A percentile compares a stretch with the other conserved stretches of the same genome.
Evolutionary conservation across 2,888 invertebrate genomes (phyloP).

Genomic region (Gibbula magus): DNA sequence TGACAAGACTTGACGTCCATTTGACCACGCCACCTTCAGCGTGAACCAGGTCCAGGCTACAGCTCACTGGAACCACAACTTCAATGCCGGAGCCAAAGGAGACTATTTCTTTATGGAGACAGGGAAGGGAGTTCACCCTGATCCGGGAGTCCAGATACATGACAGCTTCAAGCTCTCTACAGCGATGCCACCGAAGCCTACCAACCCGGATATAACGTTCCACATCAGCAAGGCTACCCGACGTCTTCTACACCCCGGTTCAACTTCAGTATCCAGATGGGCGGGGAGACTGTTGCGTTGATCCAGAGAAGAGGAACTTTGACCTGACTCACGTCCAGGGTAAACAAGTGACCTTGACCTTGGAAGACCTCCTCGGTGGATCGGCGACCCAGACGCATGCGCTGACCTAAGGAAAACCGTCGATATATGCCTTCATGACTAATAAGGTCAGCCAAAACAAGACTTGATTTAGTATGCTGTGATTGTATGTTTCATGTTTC

Average conservation of each 20-base stretch:
- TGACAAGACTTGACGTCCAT: constrained; percentile 45
- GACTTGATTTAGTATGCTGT: no score
- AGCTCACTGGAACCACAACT: constrained; percentile 43
- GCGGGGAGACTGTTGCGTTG: constrained; percentile 24
- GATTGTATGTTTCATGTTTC: no score
- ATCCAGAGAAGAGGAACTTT: constrained; percentile 11
- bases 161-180: constrained; percentile 25
- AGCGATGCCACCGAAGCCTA: constrained; percentile 30
- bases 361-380: not conserved
- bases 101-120: constrained; percentile 41
- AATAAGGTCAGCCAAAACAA: no score
- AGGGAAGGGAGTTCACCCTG: constrained; percentile 48
- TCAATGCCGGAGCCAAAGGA: constrained; percentile 37
- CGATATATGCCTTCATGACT: no score
- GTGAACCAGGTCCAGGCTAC: constrained; percentile 43
- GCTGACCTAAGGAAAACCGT: no score
- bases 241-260: constrained; percentile 48
- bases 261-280: constrained; percentile 41
- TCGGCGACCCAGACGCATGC: no score
- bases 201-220: constrained; percentile 40
- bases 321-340: not conserved
- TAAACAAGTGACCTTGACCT: not conserved
- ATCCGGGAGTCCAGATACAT: constrained; percentile 37
- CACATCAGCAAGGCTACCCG: constrained; percentile 36
- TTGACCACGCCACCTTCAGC: constrained; percentile 45